Percentiles rank a stretch among this genome's conserved stretches.
Evolutionary conservation across 1,140 invertebrate species (phyloP).

Genomic region (Parapsyche elsis): DNA sequence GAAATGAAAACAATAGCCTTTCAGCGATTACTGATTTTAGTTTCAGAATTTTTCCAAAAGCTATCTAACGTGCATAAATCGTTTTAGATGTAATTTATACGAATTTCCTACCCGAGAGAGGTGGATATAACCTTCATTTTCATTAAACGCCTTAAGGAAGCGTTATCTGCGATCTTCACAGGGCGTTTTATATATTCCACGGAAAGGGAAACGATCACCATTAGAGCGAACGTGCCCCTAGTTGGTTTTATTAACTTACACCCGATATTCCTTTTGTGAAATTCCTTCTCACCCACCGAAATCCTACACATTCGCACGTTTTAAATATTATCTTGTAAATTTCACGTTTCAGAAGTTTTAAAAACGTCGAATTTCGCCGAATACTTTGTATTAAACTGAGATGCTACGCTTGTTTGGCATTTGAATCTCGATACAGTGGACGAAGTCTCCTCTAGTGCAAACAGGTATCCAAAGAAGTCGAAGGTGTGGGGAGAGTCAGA

Average conservation of each 20-base stretch:
- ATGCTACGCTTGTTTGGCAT: not conserved
- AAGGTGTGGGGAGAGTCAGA: not conserved
- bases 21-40: too few species aligned
- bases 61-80: slow-evolving; percentile 14
- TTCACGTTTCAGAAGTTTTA: not conserved
- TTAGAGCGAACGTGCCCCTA: slow-evolving; percentile 16
- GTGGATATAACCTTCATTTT: slow-evolving; percentile 33
- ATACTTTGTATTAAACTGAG: slow-evolving; percentile 1
- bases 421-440: slow-evolving; percentile 10
- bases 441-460: not conserved
- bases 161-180: slow-evolving; percentile 27
- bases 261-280: not conserved
- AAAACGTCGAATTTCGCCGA: not conserved
- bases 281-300: not conserved
- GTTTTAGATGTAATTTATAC: slow-evolving; percentile 6
- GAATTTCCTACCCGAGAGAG: slow-evolving; percentile 29
- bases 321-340: not conserved
- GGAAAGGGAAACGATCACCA: slow-evolving; percentile 29
- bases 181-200: slow-evolving; percentile 18
- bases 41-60: too few species aligned
- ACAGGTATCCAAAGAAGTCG: slow-evolving; percentile 9
- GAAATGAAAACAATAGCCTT: too few species aligned
- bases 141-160: slow-evolving; percentile 27
- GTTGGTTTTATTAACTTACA: slow-evolving; percentile 24
- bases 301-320: not conserved